Conservation (phyloP, 2,888 invertebrate species). For the Ischnura elegans region DNA sequence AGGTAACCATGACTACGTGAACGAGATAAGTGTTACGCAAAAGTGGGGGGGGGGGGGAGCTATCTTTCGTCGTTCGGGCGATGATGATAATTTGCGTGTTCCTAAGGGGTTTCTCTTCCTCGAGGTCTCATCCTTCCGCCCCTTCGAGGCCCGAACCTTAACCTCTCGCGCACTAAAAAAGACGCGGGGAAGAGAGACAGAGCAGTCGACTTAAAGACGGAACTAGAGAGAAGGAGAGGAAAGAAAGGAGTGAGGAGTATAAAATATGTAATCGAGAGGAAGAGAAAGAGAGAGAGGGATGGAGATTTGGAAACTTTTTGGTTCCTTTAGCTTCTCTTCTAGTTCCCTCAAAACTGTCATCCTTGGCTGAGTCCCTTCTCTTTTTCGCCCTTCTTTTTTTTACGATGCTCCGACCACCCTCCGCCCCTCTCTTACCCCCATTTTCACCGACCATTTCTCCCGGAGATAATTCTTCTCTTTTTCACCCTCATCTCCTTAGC, state of each 20-base stretch:
- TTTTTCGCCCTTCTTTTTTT: not conserved
- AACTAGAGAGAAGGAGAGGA: not conserved
- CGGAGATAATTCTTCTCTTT: conserved; percentile 25
- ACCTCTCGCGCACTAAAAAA: not conserved
- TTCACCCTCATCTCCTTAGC: conserved; percentile 35
- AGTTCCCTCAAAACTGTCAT: conserved; percentile 20
- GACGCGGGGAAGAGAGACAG: not conserved
- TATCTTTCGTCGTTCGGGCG: not conserved
- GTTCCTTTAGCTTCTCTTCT: not conserved
- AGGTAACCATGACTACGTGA: not conserved
- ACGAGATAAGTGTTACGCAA: not conserved
- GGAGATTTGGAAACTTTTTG: not conserved
- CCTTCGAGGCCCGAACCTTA: no score
- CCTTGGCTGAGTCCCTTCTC: conserved; percentile 5
- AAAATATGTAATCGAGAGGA: not conserved
- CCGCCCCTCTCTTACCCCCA: not conserved
- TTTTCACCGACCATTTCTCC: conserved; percentile 31
- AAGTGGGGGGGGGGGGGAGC: not conserved
- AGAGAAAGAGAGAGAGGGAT: not conserved
- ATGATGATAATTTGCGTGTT: conserved; percentile 26
- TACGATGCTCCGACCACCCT: no score
- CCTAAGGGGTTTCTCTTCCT: conserved; percentile 21
- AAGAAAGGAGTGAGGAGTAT: not conserved
- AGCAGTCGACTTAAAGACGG: not conserved
- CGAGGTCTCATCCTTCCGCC: not conserved